Evolutionary conservation across 1,140 invertebrate species (phyloP), one percentile per base, ranked within the genome.

Genomic region (Hestina assimilis): DNA sequence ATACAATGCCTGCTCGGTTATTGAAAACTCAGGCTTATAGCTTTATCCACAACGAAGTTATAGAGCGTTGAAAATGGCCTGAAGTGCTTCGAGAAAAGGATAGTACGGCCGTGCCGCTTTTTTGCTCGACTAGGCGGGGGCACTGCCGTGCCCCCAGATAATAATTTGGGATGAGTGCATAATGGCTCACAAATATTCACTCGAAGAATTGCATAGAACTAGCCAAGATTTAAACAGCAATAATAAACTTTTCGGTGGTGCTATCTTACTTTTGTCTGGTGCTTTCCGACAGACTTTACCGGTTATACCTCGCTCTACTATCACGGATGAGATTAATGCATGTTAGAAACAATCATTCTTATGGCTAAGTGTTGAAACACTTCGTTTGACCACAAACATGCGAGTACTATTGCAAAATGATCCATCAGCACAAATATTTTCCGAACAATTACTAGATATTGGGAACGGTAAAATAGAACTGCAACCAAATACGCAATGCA

Each of bases 251-350:
- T 59, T 69, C 45, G 67, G 67, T 59, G 64, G 50, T 48, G 33
- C 59, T 62, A 21, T 66, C 24, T 48, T 64, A 40, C 54, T 64
- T 23, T 33, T 69, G 46, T 69, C 66, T 52, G 58, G 58, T 56
- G 66, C 59, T 19, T 69, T 69, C 47, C 55, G 55, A 2, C 66
- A 65, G 38, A 65, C 56, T 17, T n/a, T n/a, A 54, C 55, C 59
- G 8, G 55, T 65, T 41, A 59, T 56, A 33, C 48, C 50, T 53
- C 54, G 47, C 42, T 59, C 58, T 28, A 69, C 62, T 40, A 35
- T 51, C 26, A 58, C 60, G 6, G 53, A 63, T 57, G 53, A 67
- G 23, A 67, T 67, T 41, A 67, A 63, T 29, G 55, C 64, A 56
- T 66, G 59, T 53, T 26, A 50, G 6, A 66, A 65, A 60, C 11